Percentiles rank a stretch among this genome's conserved stretches.
phyloP scores from a whole-genome alignment of 2,888 invertebrate species.

The Meta bourneti region DNA sequence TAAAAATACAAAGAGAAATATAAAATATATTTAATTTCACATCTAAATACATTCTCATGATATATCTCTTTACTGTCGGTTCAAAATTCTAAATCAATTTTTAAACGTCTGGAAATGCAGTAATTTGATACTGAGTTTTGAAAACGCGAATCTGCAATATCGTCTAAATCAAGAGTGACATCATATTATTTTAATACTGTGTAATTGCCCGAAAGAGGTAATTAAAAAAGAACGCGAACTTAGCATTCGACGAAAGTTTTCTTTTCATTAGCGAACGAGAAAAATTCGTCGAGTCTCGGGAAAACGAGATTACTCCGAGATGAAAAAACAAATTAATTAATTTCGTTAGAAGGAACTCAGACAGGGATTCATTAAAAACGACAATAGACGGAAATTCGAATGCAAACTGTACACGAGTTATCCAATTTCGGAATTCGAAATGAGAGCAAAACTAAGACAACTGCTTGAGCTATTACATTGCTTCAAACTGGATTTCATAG shows the following conservation, averaged over 20 bases:
- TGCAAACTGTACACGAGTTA: background rate
- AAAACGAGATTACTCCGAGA: background rate
- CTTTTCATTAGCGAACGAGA: background rate
- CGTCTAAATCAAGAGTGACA: background rate
- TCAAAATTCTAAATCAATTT: background rate
- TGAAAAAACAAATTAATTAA: conserved; percentile 17
- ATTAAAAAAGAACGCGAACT: background rate
- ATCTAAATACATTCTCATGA: no score
- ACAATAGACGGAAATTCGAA: background rate
- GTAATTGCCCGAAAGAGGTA: background rate
- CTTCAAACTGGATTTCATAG: background rate
- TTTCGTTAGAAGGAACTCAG: background rate
- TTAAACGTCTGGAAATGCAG: background rate
- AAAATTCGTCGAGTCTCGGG: background rate
- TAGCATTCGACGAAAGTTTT: background rate
- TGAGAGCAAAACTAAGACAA: background rate
- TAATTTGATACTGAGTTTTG: background rate
- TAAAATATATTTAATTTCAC: no score
- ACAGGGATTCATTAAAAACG: background rate
- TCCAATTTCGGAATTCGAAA: background rate
- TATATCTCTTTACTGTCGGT: no score
- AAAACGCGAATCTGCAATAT: background rate
- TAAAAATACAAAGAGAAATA: no score
- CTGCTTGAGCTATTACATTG: background rate
- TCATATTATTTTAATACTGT: background rate